These are phyloP conservation scores for Erebia epiphron DNA, from an alignment of 2,888 invertebrate species.

Conservation along the genomic window DNA sequence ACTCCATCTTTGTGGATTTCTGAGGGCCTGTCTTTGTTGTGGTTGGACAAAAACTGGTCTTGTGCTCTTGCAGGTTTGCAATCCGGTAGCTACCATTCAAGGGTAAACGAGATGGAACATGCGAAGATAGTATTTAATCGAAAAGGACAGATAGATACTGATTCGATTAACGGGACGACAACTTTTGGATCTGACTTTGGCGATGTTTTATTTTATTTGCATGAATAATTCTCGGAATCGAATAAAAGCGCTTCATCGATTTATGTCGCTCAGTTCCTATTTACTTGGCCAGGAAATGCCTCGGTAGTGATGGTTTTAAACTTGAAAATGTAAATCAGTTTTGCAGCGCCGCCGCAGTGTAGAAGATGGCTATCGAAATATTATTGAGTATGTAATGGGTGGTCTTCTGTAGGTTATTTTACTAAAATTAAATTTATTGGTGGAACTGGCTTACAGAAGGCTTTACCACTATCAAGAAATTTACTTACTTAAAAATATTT, in stretches of 20 bases:
- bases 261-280: conserved; percentile 48
- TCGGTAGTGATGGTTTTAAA: conserved; percentile 35
- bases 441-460: background rate
- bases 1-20: conserved; percentile 47
- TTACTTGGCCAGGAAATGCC: conserved; percentile 39
- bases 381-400: background rate
- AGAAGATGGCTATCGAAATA: conserved; percentile 12
- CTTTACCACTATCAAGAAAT: background rate
- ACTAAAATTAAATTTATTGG: background rate
- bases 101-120: conserved; percentile 59
- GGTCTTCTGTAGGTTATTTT: background rate
- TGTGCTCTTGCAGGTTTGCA: conserved; percentile 58
- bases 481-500: background rate
- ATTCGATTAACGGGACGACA: conserved; percentile 68
- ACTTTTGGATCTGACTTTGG: conserved; percentile 50
- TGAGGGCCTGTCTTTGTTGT: conserved; percentile 49
- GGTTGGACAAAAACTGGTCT: conserved; percentile 72
- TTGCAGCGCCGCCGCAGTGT: conserved; percentile 1
- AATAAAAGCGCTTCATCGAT: conserved; percentile 46
- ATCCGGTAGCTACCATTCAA: conserved; percentile 74
- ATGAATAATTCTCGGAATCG: conserved; percentile 61
- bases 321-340: conserved; percentile 20
- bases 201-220: conserved; percentile 55
- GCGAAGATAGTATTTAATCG: conserved; percentile 38
- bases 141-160: conserved; percentile 52